phyloP scores from a whole-genome alignment of 2,797 vertebrate genomes.

The Sebastes matsubarae region DNA sequence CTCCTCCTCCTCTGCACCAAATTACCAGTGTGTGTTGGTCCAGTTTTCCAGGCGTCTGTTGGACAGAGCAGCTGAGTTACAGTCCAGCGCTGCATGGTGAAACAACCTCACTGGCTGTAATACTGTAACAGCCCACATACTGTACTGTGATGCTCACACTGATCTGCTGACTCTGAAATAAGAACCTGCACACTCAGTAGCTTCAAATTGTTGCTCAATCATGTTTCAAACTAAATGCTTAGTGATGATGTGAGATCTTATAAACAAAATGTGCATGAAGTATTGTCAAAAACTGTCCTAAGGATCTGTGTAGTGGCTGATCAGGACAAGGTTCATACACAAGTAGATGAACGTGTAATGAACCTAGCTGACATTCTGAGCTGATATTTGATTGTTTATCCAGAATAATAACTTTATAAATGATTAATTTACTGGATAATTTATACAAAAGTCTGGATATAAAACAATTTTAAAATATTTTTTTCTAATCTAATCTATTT shows the following conservation, averaged over 20 bases:
- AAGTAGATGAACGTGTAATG: background rate
- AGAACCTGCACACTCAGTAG: background rate
- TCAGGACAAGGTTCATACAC: background rate
- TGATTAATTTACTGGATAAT: background rate
- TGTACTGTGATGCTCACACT: background rate
- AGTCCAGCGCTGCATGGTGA: background rate
- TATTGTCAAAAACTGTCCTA: background rate
- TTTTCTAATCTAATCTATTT: no score
- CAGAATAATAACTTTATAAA: background rate
- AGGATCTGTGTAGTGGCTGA: background rate
- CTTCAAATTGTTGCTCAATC: background rate
- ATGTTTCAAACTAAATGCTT: background rate
- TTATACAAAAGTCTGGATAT: no score
- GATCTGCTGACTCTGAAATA: background rate
- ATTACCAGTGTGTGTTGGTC: conserved; percentile 37
- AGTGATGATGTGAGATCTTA: background rate
- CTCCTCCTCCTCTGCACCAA: background rate
- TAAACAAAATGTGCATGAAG: background rate
- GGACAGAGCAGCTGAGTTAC: conserved; percentile 6
- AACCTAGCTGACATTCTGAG: background rate
- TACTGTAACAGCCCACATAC: conserved; percentile 7
- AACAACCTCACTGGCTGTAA: background rate
- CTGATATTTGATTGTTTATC: background rate
- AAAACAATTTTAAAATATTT: no score
- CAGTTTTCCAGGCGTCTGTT: conserved; percentile 52